Base-by-base conservation (phyloP, 2,888 invertebrate genomes). In the Stenolophus ochropezus region DNA sequence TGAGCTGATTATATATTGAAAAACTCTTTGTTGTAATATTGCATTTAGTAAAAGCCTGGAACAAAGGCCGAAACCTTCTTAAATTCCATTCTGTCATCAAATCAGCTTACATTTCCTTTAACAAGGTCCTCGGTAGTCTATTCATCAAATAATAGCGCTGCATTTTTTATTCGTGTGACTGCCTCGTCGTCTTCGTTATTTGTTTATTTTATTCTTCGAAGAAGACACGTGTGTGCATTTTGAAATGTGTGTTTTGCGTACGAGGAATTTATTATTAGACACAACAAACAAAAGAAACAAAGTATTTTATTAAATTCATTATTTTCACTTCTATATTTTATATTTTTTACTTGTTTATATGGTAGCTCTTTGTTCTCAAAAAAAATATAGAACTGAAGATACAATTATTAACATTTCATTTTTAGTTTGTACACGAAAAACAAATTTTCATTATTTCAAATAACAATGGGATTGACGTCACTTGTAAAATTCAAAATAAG, bases 191-290 rank as follows among this genome's bases (percentile, higher is more conserved):
- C 16, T 20, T 58, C 8, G 25, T 65, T 65, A 42, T 65, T 65
- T 65, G 27, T 65, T 56, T 65, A 8, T 23, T 20, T 23, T 65
- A 65, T 65, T 23, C 14, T 25, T 27, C 33, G 33, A 20, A 65
- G 27, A 65, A 65, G 6, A 25, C 23, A 21, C 27, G 8, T 42
- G 33, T 8, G 14, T 8, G 14, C 14, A 8, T 18, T 56, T 56
- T 58, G 58, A 23, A 58, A 58, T 21, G 20, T 21, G 33, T 42
- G 8, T 42, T 42, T 42, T 42, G 11, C 33, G 11, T 42, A 42
- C 33, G 33, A 42, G 11, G 33, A 42, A 42, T 42, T 42, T 42
- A 42, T 42, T 42, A 42, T 42, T 42, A 42, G 33, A 42, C 6
- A 1, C 0, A 0, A 42, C 11, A 42, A 42, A 42, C 11, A 42